Conservation (phyloP, 1,140 invertebrate species). For the Epicauta chinensis region DNA sequence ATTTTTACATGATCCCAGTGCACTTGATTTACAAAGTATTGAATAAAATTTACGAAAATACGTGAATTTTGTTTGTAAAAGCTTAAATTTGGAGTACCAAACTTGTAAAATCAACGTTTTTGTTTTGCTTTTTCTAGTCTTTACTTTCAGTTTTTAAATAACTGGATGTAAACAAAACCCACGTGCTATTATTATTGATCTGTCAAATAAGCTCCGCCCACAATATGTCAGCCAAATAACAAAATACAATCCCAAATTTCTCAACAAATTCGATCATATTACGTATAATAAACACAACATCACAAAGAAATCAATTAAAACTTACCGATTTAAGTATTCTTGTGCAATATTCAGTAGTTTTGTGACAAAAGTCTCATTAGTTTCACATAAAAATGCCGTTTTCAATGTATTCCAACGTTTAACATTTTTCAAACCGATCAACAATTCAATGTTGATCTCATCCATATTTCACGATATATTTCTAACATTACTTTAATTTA, state of each 20-base stretch:
- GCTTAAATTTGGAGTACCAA: too few species aligned
- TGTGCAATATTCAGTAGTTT: slow-evolving; percentile 10
- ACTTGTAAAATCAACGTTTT: too few species aligned
- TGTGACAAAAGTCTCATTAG: slow-evolving; percentile 11
- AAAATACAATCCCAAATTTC: neutral
- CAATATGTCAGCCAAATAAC: slow-evolving; percentile 18
- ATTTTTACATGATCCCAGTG: too few species aligned
- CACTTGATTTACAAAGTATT: too few species aligned
- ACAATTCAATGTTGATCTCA: slow-evolving; percentile 3
- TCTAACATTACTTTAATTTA: too few species aligned
- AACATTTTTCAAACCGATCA: slow-evolving; percentile 8
- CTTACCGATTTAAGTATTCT: slow-evolving; percentile 15
- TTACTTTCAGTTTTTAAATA: neutral
- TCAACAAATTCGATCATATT: neutral
- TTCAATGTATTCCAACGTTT: slow-evolving; percentile 12
- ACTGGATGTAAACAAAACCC: slow-evolving; percentile 14
- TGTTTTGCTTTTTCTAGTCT: neutral
- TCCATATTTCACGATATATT: slow-evolving; percentile 2
- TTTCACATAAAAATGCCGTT: slow-evolving; percentile 11
- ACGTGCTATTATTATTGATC: slow-evolving; percentile 26
- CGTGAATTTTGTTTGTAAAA: too few species aligned
- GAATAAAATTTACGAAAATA: too few species aligned
- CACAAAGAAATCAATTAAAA: slow-evolving; percentile 2
- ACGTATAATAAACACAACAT: slow-evolving; percentile 3
- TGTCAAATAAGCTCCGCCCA: slow-evolving; percentile 23